Evolutionary conservation across 1,140 invertebrate species (phyloP).

Genomic region (Papilio helenus): DNA sequence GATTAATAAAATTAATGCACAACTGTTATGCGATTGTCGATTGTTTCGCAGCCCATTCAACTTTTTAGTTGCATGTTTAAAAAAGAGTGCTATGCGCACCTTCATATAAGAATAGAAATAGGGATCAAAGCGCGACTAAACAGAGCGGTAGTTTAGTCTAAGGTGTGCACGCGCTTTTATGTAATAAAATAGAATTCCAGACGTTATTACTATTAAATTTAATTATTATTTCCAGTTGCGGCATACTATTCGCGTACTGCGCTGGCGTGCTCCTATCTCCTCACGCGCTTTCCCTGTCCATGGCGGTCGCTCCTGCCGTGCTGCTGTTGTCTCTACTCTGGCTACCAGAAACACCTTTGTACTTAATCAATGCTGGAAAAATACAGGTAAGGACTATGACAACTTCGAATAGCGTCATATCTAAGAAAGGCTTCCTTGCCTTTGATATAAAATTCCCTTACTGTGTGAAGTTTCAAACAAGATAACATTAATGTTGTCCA

Average conservation of each 20-base stretch:
- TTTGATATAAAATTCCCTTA: background rate
- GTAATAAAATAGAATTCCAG: too few species aligned
- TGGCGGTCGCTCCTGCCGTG: conserved; percentile 65
- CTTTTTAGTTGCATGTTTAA: too few species aligned
- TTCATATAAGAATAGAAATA: too few species aligned
- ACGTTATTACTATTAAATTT: conserved; percentile 26
- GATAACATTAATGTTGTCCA: conserved; percentile 42
- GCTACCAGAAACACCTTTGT: conserved; percentile 76
- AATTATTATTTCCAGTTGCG: conserved; percentile 57
- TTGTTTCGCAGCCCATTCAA: too few species aligned
- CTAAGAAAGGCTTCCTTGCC: too few species aligned
- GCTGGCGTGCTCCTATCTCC: conserved; percentile 70
- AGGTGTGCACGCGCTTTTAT: too few species aligned
- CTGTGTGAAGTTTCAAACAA: background rate
- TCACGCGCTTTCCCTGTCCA: conserved; percentile 67
- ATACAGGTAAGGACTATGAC: conserved; percentile 59
- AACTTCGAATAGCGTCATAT: background rate
- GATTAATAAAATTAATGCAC: too few species aligned
- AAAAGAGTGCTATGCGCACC: too few species aligned
- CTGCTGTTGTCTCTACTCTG: conserved; percentile 70
- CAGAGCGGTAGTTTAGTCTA: too few species aligned
- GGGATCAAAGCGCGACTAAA: too few species aligned
- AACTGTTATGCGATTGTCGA: too few species aligned
- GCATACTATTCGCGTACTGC: conserved; percentile 72
- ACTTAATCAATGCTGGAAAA: conserved; percentile 69